Evolutionary conservation across 1,140 invertebrate species (phyloP), one percentile per base, ranked within the genome.

Genomic region (Drosophila obscura): DNA sequence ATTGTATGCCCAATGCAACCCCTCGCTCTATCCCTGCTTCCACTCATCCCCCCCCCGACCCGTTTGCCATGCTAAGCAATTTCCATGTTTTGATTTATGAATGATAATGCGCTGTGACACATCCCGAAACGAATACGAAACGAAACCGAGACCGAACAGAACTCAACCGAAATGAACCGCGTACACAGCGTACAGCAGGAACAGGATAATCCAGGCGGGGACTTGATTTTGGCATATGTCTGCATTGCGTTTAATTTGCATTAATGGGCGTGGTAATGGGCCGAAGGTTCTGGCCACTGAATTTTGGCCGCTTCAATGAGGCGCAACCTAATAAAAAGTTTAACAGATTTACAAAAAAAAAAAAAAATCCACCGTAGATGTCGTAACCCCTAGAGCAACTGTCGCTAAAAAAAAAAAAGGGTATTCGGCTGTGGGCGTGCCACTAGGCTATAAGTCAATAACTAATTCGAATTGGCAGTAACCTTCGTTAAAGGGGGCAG

Each of bases 21-120:
- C 50, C 56, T 55, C 46, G 31, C 48, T 28, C 55, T 35, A 0
- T 2, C 7, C 7, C 31, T 35, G 28, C 28, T 8, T 8, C 28
- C n/a, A n/a, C n/a, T n/a, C n/a, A n/a, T n/a, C n/a, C n/a, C n/a
- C n/a, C n/a, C n/a, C n/a, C n/a, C n/a, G n/a, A n/a, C n/a, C 31
- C 24, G 19, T 31, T 31, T 45, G 26, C 24, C 43, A 55, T 44
- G 43, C 43, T 43, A 77, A 78, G 61, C 79, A 83, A 87, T 87
- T 87, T 87, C 62, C 83, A 76, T 87, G 82, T 82, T 87, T 82
- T 91, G 90, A 91, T 91, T 91, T 91, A 91, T 91, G 90, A 89
- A 91, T 84, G 81, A 87, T 90, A 90, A 91, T 91, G 80, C 73
- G 79, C 79, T 78, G 77, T 90, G 90, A 91, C 90, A 91, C 82